Evolutionary conservation across 2,113 vertebrate species (phyloP).

Genomic region (Apodemus speciosus): DNA sequence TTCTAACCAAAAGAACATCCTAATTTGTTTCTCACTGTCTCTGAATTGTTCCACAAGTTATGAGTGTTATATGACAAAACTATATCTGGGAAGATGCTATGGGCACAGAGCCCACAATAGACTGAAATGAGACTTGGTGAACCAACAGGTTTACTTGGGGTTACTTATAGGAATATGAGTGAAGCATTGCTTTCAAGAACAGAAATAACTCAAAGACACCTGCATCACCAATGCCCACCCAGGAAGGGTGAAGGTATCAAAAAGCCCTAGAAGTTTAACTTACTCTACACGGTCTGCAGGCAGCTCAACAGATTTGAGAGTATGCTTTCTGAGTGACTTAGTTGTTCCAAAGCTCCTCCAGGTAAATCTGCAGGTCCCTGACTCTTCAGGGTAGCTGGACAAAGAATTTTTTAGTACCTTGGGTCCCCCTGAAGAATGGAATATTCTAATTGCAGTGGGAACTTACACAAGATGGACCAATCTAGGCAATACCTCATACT

Average conservation of each 20-base stretch:
- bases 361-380: neutral
- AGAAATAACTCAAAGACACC: neutral
- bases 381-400: neutral
- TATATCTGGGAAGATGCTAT: neutral
- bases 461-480: neutral
- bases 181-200: neutral
- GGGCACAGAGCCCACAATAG: neutral
- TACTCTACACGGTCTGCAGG: too few relatives aligned
- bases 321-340: too few relatives aligned
- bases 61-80: neutral
- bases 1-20: neutral
- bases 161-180: neutral
- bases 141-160: neutral
- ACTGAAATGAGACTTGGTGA: neutral
- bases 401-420: neutral
- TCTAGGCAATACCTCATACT: neutral
- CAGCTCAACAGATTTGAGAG: neutral
- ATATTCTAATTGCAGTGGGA: too few relatives aligned
- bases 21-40: neutral
- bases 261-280: neutral
- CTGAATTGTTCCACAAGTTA: neutral
- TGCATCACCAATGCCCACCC: neutral
- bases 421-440: neutral
- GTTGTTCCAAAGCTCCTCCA: too few relatives aligned
- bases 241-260: rapidly evolving